phyloP scores from a whole-genome alignment of 92 coral and sea anemone genomes.

The Epizoanthus rinbou region DNA sequence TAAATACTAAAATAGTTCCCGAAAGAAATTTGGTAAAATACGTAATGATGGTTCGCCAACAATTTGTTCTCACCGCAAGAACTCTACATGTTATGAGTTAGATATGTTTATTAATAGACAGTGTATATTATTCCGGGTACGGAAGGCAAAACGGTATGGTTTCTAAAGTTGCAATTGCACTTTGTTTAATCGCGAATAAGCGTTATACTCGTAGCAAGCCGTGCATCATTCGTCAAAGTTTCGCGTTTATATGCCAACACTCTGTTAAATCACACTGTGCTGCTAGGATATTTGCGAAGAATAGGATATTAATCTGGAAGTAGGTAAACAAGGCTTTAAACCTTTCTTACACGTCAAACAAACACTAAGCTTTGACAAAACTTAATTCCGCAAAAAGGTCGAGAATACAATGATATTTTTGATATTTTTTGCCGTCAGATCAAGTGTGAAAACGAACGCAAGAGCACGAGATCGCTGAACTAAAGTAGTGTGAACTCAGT shows the following conservation, averaged over 20 bases:
- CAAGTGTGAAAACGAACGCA: neutral
- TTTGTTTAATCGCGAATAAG: neutral
- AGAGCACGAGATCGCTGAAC: neutral
- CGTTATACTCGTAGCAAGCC: neutral
- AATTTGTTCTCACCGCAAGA: neutral
- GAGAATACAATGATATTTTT: neutral
- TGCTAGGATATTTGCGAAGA: slow-evolving; percentile 1
- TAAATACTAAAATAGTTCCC: neutral
- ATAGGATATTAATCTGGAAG: neutral
- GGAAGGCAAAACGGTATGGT: too few relatives aligned
- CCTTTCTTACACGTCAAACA: neutral
- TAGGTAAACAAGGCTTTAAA: neutral
- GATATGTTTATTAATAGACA: neutral
- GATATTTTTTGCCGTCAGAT: neutral
- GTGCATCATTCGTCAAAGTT: neutral
- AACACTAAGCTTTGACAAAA: neutral
- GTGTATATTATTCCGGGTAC: neutral
- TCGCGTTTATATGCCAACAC: neutral
- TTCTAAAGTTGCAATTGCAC: neutral
- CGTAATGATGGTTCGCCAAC: neutral
- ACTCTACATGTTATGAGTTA: neutral
- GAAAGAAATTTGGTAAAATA: slow-evolving; percentile 9
- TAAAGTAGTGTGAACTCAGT: neutral
- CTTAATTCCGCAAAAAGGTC: neutral
- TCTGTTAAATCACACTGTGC: neutral